A percentile compares a stretch with the other conserved stretches of the same genome.
phyloP scores from a whole-genome alignment of 37 sponge, comb jelly and placozoan genomes.

The Amphimedon queenslandica region DNA sequence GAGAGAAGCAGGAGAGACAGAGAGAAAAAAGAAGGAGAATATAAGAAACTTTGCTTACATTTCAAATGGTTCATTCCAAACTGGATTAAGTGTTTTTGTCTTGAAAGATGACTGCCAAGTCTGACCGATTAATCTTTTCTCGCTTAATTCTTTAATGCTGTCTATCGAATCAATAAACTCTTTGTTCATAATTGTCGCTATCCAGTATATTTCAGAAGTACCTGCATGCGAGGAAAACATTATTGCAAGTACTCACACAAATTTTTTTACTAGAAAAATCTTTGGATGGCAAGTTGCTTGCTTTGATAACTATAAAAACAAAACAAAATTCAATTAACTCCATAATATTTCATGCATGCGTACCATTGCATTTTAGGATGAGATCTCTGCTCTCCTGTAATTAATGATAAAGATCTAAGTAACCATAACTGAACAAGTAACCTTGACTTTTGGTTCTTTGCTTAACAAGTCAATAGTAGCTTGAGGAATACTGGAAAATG shows the following conservation, averaged over 20 bases:
- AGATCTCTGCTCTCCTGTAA: neutral
- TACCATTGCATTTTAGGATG: neutral
- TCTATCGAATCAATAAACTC: neutral
- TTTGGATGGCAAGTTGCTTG: neutral
- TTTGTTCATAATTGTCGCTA: conserved; percentile 22
- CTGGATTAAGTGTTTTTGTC: conserved; percentile 44
- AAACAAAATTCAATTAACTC: no score
- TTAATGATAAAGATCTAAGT: neutral
- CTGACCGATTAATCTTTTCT: conserved; percentile 21
- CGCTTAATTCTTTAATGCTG: conserved; percentile 16
- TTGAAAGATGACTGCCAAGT: conserved; percentile 14
- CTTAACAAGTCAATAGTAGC: neutral
- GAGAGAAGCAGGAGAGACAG: neutral
- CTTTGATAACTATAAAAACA: conserved; percentile 44
- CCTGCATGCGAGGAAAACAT: conserved; percentile 8
- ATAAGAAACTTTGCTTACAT: conserved; percentile 33
- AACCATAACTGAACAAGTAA: neutral
- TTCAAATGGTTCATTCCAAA: conserved; percentile 49
- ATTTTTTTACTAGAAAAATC: neutral
- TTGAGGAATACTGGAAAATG: neutral
- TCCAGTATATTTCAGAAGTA: conserved; percentile 57
- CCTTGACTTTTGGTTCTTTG: neutral
- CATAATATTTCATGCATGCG: neutral
- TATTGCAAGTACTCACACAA: neutral
- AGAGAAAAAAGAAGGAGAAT: neutral